Evolutionary conservation across 1,140 invertebrate genomes (phyloP).

Genomic region (Aphaenogaster rudis): DNA sequence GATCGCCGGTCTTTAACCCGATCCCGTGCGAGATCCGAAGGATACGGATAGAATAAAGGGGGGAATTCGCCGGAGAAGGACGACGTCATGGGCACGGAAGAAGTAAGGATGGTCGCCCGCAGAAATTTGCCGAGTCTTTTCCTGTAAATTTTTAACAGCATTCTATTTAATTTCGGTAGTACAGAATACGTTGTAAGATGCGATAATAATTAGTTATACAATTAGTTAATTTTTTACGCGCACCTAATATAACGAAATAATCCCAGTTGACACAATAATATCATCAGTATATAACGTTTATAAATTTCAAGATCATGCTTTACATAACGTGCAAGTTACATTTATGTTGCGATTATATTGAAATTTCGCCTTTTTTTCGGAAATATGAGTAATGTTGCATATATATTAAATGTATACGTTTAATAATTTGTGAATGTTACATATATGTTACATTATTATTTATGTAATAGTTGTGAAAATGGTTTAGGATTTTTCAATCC

Average conservation of each 20-base stretch:
- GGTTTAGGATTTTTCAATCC: too few relatives aligned
- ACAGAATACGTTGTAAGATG: background rate
- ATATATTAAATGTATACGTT: too few relatives aligned
- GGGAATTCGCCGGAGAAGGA: conserved; percentile 41
- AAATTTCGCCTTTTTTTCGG: too few relatives aligned
- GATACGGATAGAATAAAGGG: conserved; percentile 69
- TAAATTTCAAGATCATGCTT: too few relatives aligned
- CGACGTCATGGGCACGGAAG: conserved; percentile 10
- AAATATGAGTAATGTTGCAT: too few relatives aligned
- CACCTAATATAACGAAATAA: background rate
- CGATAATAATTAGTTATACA: background rate
- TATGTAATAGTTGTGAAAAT: too few relatives aligned
- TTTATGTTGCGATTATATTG: too few relatives aligned
- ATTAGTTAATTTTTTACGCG: background rate
- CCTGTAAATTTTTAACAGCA: background rate
- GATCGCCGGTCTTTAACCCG: conserved; percentile 57
- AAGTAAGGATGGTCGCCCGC: conserved; percentile 13
- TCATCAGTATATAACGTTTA: too few relatives aligned
- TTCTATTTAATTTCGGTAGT: background rate
- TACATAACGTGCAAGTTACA: too few relatives aligned
- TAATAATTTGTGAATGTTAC: too few relatives aligned
- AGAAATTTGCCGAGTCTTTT: background rate
- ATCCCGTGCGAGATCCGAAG: conserved; percentile 48
- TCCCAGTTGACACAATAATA: too few relatives aligned
- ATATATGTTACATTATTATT: too few relatives aligned